Conservation (phyloP, 2,113 vertebrate species). For the Tylochromis polylepis region DNA sequence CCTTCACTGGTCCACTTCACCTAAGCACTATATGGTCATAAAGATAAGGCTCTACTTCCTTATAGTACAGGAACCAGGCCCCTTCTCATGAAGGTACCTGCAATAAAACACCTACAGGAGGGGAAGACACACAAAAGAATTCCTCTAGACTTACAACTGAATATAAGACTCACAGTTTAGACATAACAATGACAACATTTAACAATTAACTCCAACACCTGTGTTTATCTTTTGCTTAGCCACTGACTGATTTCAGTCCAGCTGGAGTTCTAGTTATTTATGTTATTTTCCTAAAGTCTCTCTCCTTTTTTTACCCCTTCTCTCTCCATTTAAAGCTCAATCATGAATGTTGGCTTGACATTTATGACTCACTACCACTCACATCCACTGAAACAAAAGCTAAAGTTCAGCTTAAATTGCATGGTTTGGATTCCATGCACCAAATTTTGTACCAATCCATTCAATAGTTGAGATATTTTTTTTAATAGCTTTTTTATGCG, state of each 20-base stretch:
- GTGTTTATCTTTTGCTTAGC: not conserved
- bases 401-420: not conserved
- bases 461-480: not conserved
- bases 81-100: too few relatives aligned
- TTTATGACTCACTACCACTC: not conserved
- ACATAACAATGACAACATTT: too few relatives aligned
- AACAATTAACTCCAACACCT: too few relatives aligned
- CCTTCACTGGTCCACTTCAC: too few relatives aligned
- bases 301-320: not conserved
- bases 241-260: not conserved
- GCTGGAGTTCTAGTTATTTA: not conserved
- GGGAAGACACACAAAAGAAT: too few relatives aligned
- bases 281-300: not conserved
- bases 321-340: not conserved
- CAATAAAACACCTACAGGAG: too few relatives aligned
- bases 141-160: too few relatives aligned
- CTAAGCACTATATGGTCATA: too few relatives aligned
- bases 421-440: not conserved
- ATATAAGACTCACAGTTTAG: too few relatives aligned
- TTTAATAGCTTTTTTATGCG: not conserved
- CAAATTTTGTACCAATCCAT: not conserved
- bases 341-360: not conserved
- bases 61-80: too few relatives aligned
- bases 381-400: not conserved
- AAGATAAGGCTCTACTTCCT: too few relatives aligned